Evolutionary conservation across 2,888 invertebrate species (phyloP), one percentile per base, ranked within the genome.

Genomic region (Steinernema scapterisci): DNA sequence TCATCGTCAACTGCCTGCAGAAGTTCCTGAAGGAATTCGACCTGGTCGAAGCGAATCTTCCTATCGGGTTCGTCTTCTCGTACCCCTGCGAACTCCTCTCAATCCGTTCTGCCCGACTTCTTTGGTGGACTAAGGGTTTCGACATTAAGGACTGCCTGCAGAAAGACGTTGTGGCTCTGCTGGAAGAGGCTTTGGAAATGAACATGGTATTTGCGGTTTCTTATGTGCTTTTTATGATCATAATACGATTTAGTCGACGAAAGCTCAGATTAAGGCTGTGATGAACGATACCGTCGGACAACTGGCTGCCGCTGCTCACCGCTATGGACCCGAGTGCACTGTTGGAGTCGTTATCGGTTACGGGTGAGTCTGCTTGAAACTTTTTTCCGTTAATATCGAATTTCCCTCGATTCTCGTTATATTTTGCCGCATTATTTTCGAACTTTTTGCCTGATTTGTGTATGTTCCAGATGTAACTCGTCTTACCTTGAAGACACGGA

Each of bases 261-360:
- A 85, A 75, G 87, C 86, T 16, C 82, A 82, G 54, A 85, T 87
- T 75, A 88, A 86, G 63, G 88, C 87, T 7, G 87, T 87, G 71
- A 88, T 87, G 87, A 87, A 87, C 78, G 87, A 87, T 74, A 87
- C 87, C 1, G 87, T 87, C 2, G 87, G 87, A 5, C 87, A 87
- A 71, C 73, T 87, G 76, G 88, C 88, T 0, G 85, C 88, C 3
- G 85, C 87, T 7, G 82, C 85, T 1, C 81, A 84, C 80, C 81
- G 83, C 76, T 85, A 87, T 75, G 87, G 87, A 19, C 76, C 81
- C 3, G 87, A 87, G 25, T 88, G 88, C 75, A 83, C 84, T 1
- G 77, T 84, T 21, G 87, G 81, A 16, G 86, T 87, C 9, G 87
- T 87, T 43, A 87, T 87, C 73, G 87, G 87, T 56, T 87, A 87